These are phyloP conservation scores for Tachina fera DNA, from an alignment of 2,888 invertebrate species.

Conservation along the genomic window DNA sequence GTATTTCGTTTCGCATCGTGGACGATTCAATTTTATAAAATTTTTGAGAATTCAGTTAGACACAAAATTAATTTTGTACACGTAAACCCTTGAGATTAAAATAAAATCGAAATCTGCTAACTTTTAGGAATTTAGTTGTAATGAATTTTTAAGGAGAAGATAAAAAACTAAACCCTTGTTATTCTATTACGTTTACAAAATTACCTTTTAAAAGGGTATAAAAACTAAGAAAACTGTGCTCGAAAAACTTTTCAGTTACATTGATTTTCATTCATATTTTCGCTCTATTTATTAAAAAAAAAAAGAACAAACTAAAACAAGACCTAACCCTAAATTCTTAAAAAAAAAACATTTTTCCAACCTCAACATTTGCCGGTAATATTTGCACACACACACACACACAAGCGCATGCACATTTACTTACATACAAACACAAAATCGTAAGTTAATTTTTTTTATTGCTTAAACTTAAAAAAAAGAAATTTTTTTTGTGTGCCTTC, in stretches of 20 bases:
- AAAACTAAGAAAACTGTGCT: conserved; percentile 6
- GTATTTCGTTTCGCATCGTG: no score
- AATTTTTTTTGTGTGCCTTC: neutral
- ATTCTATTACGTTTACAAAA: conserved; percentile 9
- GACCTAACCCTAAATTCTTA: neutral
- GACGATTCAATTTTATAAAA: no score
- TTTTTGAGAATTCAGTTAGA: no score
- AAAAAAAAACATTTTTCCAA: no score
- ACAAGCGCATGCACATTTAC: neutral
- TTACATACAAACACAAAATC: conserved; percentile 13
- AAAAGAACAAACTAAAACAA: neutral
- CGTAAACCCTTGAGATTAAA: no score
- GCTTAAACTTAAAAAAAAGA: conserved; percentile 5
- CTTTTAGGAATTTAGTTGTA: neutral
- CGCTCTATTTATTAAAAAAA: neutral
- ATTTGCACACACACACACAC: conserved; percentile 11
- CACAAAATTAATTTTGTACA: no score
- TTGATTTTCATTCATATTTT: conserved; percentile 42
- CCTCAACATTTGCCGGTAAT: conserved; percentile 20
- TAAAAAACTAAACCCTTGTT: neutral
- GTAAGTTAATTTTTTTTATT: conserved; percentile 28
- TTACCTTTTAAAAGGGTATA: conserved; percentile 5
- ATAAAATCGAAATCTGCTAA: no score
- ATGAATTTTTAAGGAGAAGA: neutral
- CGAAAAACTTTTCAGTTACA: conserved; percentile 46